Percentiles rank a stretch among this genome's conserved stretches.
Evolutionary conservation across 1,140 invertebrate genomes (phyloP).

Genomic region (Rhizoglyphus robini): DNA sequence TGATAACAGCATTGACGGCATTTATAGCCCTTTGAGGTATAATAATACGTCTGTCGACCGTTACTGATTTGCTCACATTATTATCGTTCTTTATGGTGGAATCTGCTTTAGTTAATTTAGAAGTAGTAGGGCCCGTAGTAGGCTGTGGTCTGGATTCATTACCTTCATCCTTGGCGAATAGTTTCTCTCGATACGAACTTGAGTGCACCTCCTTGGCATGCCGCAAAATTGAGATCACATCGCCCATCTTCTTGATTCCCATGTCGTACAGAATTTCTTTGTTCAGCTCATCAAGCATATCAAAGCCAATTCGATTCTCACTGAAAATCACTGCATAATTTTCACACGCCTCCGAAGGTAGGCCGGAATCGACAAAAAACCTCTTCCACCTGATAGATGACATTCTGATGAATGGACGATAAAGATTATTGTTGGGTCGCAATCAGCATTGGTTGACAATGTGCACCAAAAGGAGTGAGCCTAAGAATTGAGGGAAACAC

Average conservation of each 20-base stretch:
- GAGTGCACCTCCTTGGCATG: slow-evolving; percentile 58
- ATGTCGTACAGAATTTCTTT: slow-evolving; percentile 68
- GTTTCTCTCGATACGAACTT: slow-evolving; percentile 8
- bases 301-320: slow-evolving; percentile 60
- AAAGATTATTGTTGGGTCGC: too few relatives aligned
- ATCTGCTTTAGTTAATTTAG: neutral
- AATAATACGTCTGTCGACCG: too few relatives aligned
- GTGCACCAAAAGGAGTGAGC: too few relatives aligned
- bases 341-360: slow-evolving; percentile 53
- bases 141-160: neutral
- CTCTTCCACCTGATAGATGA: slow-evolving; percentile 44
- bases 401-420: neutral
- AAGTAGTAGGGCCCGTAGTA: neutral
- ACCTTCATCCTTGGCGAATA: slow-evolving; percentile 11
- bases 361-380: slow-evolving; percentile 62
- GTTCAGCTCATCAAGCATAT: slow-evolving; percentile 64
- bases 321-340: slow-evolving; percentile 67
- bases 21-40: too few relatives aligned
- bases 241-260: slow-evolving; percentile 64
- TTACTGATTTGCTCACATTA: neutral
- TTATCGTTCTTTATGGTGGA: neutral
- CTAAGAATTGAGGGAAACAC: too few relatives aligned
- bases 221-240: slow-evolving; percentile 66
- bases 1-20: too few relatives aligned
- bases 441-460: too few relatives aligned